A percentile compares a stretch with the other conserved stretches of the same genome.
phyloP scores from a whole-genome alignment of 2,113 vertebrate genomes.

The Tautogolabrus adspersus region DNA sequence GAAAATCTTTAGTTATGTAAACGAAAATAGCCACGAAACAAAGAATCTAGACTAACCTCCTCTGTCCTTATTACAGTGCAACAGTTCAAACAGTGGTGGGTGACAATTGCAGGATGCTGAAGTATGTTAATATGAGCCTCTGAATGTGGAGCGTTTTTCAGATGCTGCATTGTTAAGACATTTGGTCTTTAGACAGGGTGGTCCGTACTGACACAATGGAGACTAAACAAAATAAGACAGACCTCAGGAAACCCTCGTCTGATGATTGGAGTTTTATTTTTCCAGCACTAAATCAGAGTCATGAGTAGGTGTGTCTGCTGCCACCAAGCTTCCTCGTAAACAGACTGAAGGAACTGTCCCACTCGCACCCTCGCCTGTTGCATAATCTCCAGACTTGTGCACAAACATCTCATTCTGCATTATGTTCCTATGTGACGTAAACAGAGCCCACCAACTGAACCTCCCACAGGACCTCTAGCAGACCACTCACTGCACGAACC shows the following conservation, averaged over 20 bases:
- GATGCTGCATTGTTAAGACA: slow-evolving; percentile 23
- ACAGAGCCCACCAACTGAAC: slow-evolving; percentile 20
- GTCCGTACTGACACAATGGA: slow-evolving; percentile 52
- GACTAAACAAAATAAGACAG: slow-evolving; percentile 56
- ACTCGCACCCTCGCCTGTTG: slow-evolving; percentile 49
- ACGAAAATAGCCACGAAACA: background rate
- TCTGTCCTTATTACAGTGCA: background rate
- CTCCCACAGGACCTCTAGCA: background rate
- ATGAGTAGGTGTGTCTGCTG: slow-evolving; percentile 57
- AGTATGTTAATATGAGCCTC: slow-evolving; percentile 20
- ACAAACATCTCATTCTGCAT: slow-evolving; percentile 49
- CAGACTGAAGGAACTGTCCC: slow-evolving; percentile 58
- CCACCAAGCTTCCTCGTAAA: slow-evolving; percentile 65
- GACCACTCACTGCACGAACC: slow-evolving; percentile 21
- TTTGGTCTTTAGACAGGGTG: slow-evolving; percentile 17
- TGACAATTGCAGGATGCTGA: slow-evolving; percentile 54
- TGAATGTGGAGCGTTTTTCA: slow-evolving; percentile 6
- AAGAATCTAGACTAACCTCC: slow-evolving; percentile 3
- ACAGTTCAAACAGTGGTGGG: slow-evolving; percentile 9
- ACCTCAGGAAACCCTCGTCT: slow-evolving; percentile 13
- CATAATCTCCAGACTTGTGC: slow-evolving; percentile 56
- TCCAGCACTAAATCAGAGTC: slow-evolving; percentile 66
- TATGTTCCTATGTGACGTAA: slow-evolving; percentile 6
- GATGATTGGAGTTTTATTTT: slow-evolving; percentile 44
- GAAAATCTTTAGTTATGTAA: background rate